phyloP scores from a whole-genome alignment of 2,888 invertebrate species.

The Chrysolina oricalcia region DNA sequence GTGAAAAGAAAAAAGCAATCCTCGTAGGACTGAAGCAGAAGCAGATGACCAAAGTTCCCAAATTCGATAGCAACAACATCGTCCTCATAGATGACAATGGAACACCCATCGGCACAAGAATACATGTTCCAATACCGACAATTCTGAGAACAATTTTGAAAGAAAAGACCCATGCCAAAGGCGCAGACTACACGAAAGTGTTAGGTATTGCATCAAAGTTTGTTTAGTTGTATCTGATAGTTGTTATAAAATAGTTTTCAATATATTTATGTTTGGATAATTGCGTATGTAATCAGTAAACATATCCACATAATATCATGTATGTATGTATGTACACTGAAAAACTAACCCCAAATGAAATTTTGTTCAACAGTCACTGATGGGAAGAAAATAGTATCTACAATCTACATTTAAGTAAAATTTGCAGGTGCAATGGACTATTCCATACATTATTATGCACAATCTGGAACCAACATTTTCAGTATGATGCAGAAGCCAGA shows the following conservation, averaged over 20 bases:
- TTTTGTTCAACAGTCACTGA: no score
- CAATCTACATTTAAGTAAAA: no score
- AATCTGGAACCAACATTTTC: no score
- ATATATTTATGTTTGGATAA: slow-evolving; percentile 8
- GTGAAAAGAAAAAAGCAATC: slow-evolving; percentile 95
- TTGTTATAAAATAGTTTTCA: background rate
- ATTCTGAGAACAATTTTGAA: slow-evolving; percentile 88
- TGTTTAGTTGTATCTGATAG: slow-evolving; percentile 74
- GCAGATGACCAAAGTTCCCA: slow-evolving; percentile 87
- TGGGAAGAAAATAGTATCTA: no score
- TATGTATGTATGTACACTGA: background rate
- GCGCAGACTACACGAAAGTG: slow-evolving; percentile 93
- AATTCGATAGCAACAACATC: slow-evolving; percentile 96
- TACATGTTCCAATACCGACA: slow-evolving; percentile 96
- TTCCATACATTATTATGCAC: no score
- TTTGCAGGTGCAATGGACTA: no score
- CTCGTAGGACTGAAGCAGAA: slow-evolving; percentile 90
- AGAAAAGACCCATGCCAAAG: slow-evolving; percentile 85
- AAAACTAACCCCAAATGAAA: no score
- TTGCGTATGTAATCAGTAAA: background rate
- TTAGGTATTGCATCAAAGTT: slow-evolving; percentile 92
- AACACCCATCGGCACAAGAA: slow-evolving; percentile 94
- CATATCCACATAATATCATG: no score
- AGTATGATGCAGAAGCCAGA: no score
- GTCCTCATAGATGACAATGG: slow-evolving; percentile 97